These are phyloP conservation scores for Chalcosyrphus nemorum DNA, from an alignment of 2,888 invertebrate species.

Conservation along the genomic window DNA sequence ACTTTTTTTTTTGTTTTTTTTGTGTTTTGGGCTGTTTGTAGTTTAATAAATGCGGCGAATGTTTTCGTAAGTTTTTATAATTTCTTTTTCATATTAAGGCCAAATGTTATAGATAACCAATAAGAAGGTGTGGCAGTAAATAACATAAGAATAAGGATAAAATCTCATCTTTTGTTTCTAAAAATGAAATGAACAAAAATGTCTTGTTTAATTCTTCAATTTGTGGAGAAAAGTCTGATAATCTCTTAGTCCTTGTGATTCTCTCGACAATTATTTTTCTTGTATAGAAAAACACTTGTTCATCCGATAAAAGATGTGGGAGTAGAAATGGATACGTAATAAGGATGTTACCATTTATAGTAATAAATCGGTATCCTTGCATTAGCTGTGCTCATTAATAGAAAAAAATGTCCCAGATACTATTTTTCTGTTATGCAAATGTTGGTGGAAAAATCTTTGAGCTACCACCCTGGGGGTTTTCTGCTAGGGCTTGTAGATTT, in stretches of 20 bases:
- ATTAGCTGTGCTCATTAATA: not conserved
- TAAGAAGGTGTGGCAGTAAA: constrained; percentile 52
- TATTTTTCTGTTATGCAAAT: not conserved
- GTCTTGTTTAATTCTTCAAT: not conserved
- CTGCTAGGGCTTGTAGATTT: too few relatives aligned
- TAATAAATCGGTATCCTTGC: not conserved
- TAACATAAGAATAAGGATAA: too few relatives aligned
- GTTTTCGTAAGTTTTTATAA: constrained; percentile 10
- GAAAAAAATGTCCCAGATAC: not conserved
- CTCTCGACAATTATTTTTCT: not conserved
- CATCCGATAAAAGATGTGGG: not conserved
- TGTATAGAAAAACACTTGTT: constrained; percentile 19
- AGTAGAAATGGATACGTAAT: constrained; percentile 4
- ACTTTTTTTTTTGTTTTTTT: too few relatives aligned
- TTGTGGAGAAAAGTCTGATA: not conserved
- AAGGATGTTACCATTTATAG: constrained; percentile 3
- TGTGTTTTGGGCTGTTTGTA: constrained; percentile 1
- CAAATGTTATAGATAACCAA: not conserved
- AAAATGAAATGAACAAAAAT: not conserved
- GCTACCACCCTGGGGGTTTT: not conserved
- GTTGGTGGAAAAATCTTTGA: not conserved
- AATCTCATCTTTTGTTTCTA: too few relatives aligned
- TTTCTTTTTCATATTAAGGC: not conserved
- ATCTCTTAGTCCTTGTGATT: not conserved
- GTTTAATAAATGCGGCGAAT: not conserved